Conservation (phyloP, 2,797 vertebrate genomes). For the Pteronotus mesoamericanus region DNA sequence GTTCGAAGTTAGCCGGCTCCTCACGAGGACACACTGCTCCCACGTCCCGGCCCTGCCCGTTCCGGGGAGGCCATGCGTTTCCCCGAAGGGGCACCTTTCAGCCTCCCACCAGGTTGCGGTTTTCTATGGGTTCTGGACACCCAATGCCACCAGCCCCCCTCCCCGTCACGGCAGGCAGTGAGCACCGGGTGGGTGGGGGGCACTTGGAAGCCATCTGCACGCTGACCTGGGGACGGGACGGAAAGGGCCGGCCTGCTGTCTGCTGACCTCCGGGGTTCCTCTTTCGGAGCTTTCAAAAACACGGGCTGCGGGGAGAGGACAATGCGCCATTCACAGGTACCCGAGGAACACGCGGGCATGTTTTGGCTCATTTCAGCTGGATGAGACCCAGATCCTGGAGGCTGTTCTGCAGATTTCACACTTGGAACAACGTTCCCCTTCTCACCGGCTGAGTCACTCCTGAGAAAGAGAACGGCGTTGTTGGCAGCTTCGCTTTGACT, state of each 20-base stretch:
- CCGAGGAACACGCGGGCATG: neutral
- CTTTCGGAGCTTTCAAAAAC: neutral
- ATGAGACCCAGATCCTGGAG: neutral
- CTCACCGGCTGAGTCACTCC: neutral
- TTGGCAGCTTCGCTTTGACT: neutral
- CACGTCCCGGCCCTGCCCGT: neutral
- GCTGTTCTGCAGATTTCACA: neutral
- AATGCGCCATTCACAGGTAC: neutral
- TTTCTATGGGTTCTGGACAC: fast-evolving
- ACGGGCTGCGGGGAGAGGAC: neutral
- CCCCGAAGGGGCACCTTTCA: fast-evolving
- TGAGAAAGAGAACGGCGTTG: neutral
- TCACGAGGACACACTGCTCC: neutral
- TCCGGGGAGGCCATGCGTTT: fast-evolving
- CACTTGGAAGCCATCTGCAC: neutral
- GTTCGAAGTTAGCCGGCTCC: neutral
- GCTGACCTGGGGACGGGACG: neutral
- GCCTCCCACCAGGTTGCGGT: neutral
- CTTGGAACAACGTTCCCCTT: neutral
- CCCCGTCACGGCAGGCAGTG: neutral
- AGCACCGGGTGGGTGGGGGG: neutral
- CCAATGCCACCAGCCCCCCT: neutral
- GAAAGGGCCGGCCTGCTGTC: neutral
- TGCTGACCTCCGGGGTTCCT: neutral
- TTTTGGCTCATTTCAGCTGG: neutral